Evolutionary conservation across 2,888 invertebrate genomes (phyloP), one percentile per base, ranked within the genome.

Genomic region (Amorpha juglandis): DNA sequence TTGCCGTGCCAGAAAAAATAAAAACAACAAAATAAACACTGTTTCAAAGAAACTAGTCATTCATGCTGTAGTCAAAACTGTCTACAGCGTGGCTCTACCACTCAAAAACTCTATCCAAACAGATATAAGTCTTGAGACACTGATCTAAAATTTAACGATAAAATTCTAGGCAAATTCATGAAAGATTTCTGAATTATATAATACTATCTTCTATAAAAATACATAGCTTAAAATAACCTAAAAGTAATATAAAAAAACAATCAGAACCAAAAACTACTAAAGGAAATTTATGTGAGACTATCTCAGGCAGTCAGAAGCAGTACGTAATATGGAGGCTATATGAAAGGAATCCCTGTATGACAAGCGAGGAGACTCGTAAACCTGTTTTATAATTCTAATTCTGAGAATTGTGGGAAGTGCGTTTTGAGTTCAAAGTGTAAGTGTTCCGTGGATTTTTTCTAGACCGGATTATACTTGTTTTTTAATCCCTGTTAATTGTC

Each of bases 261-360:
- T 58, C 58, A 42, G 38, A 58, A 42, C 38, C 35, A 21, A 14
- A 16, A 19, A 19, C 27, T 52, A 52, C 33, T 19, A 14, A 6
- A 27, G 33, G 6, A 50, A 53, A 35, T 58, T 42, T 58, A 58
- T 58, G 53, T 14, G 33, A 33, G 53, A 33, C n/a, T n/a, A 42
- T 58, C 19, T 35, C 58, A 42, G 19, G 16, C 42, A 38, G 58
- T 19, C 58, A 19, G 19, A 58, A 35, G 33, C 58, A 58, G 58
- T 58, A 42, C 58, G 58, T 58, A 58, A 58, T 58, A 58, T 58
- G 27, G 21, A 58, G 42, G 58, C 58, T 21, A 12, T 58, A 58
- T 58, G 35, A 14, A 53, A 58, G 58, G 38, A 58, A 58, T 58
- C 58, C 58, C 58, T 42, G 42, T 58, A 58, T 58, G 58, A 53